Evolutionary conservation across 2,888 invertebrate genomes (phyloP), one percentile per base, ranked within the genome.

Genomic region (Lepeophtheirus nordmannii): DNA sequence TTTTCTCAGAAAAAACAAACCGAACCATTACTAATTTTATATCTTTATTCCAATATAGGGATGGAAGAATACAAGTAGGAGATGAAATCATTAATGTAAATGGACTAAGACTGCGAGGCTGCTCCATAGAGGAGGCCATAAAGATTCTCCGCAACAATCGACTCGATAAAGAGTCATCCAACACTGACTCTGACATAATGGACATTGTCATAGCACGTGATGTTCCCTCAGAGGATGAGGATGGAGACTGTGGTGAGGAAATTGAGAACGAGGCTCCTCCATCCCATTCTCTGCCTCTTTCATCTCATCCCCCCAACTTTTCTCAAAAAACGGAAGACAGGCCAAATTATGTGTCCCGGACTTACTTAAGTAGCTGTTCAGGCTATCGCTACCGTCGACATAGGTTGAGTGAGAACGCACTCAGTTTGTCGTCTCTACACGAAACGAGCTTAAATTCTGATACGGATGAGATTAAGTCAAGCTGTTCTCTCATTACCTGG

Each of bases 61-160:
- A 85, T 71, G 83, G 83, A 0, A 79, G 82, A 1, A 74, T 86
- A 65, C 78, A 79, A 67, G 79, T 84, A 41, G 85, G 85, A 14
- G 86, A 86, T 72, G 83, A 85, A 73, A 80, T 86, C 39, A 78
- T 85, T 30, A 83, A 84, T 69, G 84, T 85, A 9, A 85, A 86
- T 72, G 85, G 85, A 14, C 80, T 81, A 69, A 78, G 83, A 71
- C 77, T 86, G 59, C 80, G 83, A 9, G 83, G 84, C 62, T 75
- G 85, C 17, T 81, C 74, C n/a, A 73, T 73, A 46, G 70, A 70
- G 58, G 72, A 73, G 63, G 63, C 63, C 20, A 63, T 63, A 22
- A 46, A 63, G 38, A 17, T 22, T 56, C 63, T 63, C 17, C 68
- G 70, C n/a, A 20, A 53, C 65, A 73, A 75, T 59, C 71, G 75